phyloP scores from a whole-genome alignment of 2,113 vertebrate genomes.

The western clawed frog (Xenopus tropicalis) region DNA sequence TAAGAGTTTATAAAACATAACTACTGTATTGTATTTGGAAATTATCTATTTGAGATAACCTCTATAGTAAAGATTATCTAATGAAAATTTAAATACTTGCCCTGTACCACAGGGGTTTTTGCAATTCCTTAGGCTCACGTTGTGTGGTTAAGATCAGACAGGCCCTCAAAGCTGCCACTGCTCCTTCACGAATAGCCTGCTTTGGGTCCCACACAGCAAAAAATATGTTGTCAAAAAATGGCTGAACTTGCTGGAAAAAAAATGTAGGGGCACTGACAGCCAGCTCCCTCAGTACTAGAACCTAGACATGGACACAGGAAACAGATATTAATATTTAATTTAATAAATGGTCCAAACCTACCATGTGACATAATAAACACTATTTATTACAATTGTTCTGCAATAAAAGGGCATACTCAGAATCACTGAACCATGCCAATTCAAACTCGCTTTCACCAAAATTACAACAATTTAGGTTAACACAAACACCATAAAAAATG shows the following conservation, averaged over 20 bases:
- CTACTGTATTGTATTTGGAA: too few relatives aligned
- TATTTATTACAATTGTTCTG: too few relatives aligned
- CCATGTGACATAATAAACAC: too few relatives aligned
- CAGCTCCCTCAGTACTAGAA: conserved; percentile 90
- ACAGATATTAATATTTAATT: neutral
- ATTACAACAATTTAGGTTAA: too few relatives aligned
- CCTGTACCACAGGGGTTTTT: conserved; percentile 98
- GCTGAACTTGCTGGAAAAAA: conserved; percentile 98
- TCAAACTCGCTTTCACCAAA: too few relatives aligned
- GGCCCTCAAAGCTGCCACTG: conserved; percentile 91
- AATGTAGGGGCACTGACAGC: conserved; percentile 96
- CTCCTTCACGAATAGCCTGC: conserved; percentile 94
- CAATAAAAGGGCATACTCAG: too few relatives aligned
- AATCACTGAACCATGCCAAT: too few relatives aligned
- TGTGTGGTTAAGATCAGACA: conserved; percentile 95
- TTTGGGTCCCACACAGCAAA: conserved; percentile 97
- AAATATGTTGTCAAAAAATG: conserved; percentile 97
- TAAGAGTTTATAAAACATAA: too few relatives aligned
- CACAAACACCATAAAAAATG: too few relatives aligned
- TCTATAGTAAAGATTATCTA: too few relatives aligned
- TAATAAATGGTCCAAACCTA: too few relatives aligned
- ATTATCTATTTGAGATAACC: too few relatives aligned
- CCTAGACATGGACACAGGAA: conserved; percentile 61
- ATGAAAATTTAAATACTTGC: conserved; percentile 63
- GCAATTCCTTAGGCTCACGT: conserved; percentile 96